Percentiles rank a stretch among this genome's conserved stretches.
Conservation (phyloP, 2,797 vertebrate species). For the Cyclopterus lumpus region DNA sequence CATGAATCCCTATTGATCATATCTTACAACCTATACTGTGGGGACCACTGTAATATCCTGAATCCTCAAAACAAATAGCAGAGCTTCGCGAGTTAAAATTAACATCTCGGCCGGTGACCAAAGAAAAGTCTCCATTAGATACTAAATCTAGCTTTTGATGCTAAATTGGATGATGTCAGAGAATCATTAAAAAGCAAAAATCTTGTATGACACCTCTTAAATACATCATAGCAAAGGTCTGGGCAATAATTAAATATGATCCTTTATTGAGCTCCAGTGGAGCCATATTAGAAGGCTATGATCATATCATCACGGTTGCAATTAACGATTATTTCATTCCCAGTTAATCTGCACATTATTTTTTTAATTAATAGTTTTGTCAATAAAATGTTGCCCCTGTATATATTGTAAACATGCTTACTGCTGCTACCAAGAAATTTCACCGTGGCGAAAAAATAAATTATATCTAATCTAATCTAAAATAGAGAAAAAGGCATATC, state of each 20-base stretch:
- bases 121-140: slow-evolving; percentile 29
- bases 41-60: slow-evolving; percentile 84
- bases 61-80: slow-evolving; percentile 84
- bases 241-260: slow-evolving; percentile 11
- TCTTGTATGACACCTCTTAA: slow-evolving; percentile 4
- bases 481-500: background rate
- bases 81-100: slow-evolving; percentile 55
- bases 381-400: background rate
- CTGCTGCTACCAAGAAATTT: too few relatives aligned
- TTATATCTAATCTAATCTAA: background rate
- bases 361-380: background rate
- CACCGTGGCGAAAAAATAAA: too few relatives aligned
- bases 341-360: background rate
- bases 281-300: slow-evolving; percentile 2
- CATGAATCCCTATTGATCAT: slow-evolving; percentile 94
- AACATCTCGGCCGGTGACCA: slow-evolving; percentile 46
- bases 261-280: slow-evolving; percentile 11
- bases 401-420: too few relatives aligned
- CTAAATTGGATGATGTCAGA: slow-evolving; percentile 32
- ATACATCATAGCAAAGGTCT: slow-evolving; percentile 5
- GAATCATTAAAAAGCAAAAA: slow-evolving; percentile 20
- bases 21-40: slow-evolving; percentile 87
- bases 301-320: slow-evolving; percentile 3
- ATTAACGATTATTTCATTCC: background rate
- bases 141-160: slow-evolving; percentile 46